Evolutionary conservation across 2,888 invertebrate genomes (phyloP).

Genomic region (Pteria penguin): DNA sequence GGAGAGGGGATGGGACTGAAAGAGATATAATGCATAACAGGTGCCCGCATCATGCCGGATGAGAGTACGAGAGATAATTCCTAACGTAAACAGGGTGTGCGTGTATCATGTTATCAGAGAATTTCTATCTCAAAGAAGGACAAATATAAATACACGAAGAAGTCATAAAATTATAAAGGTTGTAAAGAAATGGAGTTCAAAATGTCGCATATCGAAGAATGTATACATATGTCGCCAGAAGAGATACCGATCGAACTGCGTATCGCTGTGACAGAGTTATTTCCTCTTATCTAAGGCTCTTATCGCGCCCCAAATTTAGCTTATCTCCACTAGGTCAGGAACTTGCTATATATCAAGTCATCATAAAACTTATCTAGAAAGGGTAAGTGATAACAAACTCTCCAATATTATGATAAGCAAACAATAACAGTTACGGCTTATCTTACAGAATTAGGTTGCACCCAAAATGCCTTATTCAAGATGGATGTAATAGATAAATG

Average conservation of each 20-base stretch:
- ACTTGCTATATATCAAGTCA: conserved; percentile 23
- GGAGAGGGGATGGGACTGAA: too few relatives aligned
- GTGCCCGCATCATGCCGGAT: too few relatives aligned
- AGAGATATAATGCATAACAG: too few relatives aligned
- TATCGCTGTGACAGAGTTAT: conserved; percentile 21
- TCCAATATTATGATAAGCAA: background rate
- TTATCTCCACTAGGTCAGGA: conserved; percentile 4
- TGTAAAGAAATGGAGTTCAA: too few relatives aligned
- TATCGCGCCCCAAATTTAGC: conserved; percentile 15
- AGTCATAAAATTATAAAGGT: too few relatives aligned
- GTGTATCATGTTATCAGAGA: too few relatives aligned
- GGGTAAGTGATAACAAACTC: conserved; percentile 25
- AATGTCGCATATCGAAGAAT: background rate
- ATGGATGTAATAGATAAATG: too few relatives aligned
- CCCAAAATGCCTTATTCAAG: background rate
- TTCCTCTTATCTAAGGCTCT: background rate
- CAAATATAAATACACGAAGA: too few relatives aligned
- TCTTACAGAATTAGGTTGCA: background rate
- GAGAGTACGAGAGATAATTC: too few relatives aligned
- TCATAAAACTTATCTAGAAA: conserved; percentile 31
- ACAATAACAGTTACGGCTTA: background rate
- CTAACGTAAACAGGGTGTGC: too few relatives aligned
- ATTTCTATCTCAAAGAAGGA: too few relatives aligned
- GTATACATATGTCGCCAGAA: conserved; percentile 15
- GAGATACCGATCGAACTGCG: conserved; percentile 11